phyloP scores from a whole-genome alignment of 2,113 vertebrate species.

The Sylvilagus bachmani region DNA sequence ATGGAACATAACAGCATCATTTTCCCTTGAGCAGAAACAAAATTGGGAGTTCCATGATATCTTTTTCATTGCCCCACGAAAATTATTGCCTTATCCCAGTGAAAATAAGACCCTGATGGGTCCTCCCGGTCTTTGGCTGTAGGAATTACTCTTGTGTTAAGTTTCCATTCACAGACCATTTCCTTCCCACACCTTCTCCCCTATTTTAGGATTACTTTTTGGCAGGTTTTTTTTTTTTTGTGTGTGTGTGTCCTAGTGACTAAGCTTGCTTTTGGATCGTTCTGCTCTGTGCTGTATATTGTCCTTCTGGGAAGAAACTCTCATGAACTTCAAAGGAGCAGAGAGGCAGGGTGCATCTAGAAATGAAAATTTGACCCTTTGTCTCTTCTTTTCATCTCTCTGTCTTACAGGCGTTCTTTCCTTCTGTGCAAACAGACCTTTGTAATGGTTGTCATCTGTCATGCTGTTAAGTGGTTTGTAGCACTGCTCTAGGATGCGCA shows the following conservation, averaged over 20 bases:
- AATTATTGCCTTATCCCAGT: neutral
- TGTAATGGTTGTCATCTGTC: neutral
- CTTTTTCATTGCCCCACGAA: slow-evolving; percentile 54
- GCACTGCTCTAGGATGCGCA: neutral
- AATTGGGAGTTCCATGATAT: slow-evolving; percentile 18
- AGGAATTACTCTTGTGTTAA: neutral
- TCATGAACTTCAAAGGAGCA: slow-evolving; percentile 61
- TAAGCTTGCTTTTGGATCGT: slow-evolving; percentile 33
- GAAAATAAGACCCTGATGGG: neutral
- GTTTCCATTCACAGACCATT: slow-evolving; percentile 1
- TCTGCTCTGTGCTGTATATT: neutral
- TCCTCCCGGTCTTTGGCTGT: neutral
- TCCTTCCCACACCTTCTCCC: neutral
- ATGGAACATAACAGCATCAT: slow-evolving; percentile 56
- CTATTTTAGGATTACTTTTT: neutral
- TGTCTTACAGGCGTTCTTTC: slow-evolving; percentile 17
- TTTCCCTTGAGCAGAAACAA: slow-evolving; percentile 47
- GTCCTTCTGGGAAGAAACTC: slow-evolving; percentile 36
- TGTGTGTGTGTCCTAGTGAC: neutral
- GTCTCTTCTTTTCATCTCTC: slow-evolving; percentile 62
- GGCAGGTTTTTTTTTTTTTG: slow-evolving; percentile 5
- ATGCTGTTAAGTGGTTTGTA: neutral
- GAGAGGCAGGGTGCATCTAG: slow-evolving; percentile 33
- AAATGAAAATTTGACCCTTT: slow-evolving; percentile 70
- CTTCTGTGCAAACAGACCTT: slow-evolving; percentile 64